phyloP scores from a whole-genome alignment of 1,140 invertebrate genomes.

The Lepeophtheirus salmonis region DNA sequence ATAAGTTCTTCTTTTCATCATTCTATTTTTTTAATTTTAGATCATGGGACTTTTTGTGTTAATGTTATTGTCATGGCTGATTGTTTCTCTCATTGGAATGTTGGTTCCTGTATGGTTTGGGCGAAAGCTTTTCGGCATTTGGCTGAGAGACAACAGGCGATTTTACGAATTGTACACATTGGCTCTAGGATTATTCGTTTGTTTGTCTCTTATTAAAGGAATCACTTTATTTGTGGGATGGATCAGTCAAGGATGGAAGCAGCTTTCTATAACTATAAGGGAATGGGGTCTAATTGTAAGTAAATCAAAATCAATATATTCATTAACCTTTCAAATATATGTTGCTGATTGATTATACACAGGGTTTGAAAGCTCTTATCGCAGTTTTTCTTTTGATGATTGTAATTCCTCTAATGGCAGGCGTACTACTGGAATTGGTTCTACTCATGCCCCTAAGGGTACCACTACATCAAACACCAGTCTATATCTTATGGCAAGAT shows the following conservation, averaged over 20 bases:
- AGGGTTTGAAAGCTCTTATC: slow-evolving; percentile 45
- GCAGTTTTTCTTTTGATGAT: slow-evolving; percentile 55
- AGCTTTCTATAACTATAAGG: slow-evolving; percentile 20
- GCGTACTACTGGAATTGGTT: slow-evolving; percentile 70
- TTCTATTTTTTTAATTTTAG: slow-evolving; percentile 24
- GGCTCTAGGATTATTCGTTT: slow-evolving; percentile 77
- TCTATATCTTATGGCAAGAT: slow-evolving; percentile 69
- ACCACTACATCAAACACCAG: slow-evolving; percentile 75
- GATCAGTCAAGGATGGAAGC: slow-evolving; percentile 60
- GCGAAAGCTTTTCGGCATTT: slow-evolving; percentile 62
- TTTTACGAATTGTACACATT: slow-evolving; percentile 92
- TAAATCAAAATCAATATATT: no score
- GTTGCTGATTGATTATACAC: no score
- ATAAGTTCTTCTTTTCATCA: not conserved
- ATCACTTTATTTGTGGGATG: slow-evolving; percentile 58
- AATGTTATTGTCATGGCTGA: slow-evolving; percentile 63
- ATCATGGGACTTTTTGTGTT: slow-evolving; percentile 48
- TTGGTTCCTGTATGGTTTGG: slow-evolving; percentile 80
- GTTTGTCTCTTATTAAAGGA: slow-evolving; percentile 63
- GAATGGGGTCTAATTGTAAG: slow-evolving; percentile 25
- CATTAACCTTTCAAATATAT: no score
- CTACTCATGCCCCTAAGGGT: slow-evolving; percentile 81
- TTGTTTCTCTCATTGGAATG: slow-evolving; percentile 57
- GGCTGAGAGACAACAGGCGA: slow-evolving; percentile 39
- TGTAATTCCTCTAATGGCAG: slow-evolving; percentile 76